These are phyloP conservation scores for Lepidostoma basale DNA, from an alignment of 1,140 invertebrate genomes.

Conservation along the genomic window DNA sequence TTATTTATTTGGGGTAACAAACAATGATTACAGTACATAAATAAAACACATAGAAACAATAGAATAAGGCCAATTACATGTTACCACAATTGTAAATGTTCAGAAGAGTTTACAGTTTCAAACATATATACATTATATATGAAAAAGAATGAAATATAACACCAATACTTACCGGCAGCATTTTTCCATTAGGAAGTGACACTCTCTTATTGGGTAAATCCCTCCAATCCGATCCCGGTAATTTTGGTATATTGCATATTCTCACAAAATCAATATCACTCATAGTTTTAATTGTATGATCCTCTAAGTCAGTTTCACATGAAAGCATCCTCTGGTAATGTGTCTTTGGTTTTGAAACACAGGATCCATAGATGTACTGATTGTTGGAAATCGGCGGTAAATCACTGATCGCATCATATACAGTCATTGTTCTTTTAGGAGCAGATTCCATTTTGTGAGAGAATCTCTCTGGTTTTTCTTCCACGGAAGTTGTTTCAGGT, in stretches of 20 bases:
- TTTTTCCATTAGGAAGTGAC: slow-evolving; percentile 71
- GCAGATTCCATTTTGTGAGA: slow-evolving; percentile 64
- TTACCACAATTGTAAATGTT: too few relatives aligned
- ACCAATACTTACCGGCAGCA: slow-evolving; percentile 56
- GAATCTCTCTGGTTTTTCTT: too few relatives aligned
- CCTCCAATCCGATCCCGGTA: slow-evolving; percentile 83
- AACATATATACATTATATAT: too few relatives aligned
- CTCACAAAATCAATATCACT: slow-evolving; percentile 81
- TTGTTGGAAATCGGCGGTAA: slow-evolving; percentile 80
- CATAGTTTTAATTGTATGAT: too few relatives aligned
- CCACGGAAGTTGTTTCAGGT: slow-evolving; percentile 71
- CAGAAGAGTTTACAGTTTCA: too few relatives aligned
- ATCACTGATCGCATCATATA: slow-evolving; percentile 83
- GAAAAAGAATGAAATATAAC: too few relatives aligned
- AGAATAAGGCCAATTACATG: too few relatives aligned
- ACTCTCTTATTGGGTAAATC: slow-evolving; percentile 83
- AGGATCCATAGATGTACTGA: slow-evolving; percentile 74
- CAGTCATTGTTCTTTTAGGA: slow-evolving; percentile 75
- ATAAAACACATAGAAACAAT: too few relatives aligned
- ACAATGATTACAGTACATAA: too few relatives aligned
- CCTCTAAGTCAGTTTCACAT: too few relatives aligned
- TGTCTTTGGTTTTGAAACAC: slow-evolving; percentile 71
- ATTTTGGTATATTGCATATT: slow-evolving; percentile 77
- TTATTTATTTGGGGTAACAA: too few relatives aligned
- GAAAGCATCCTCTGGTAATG: slow-evolving; percentile 80